Percentiles rank a stretch among this genome's conserved stretches.
Evolutionary conservation across 2,113 vertebrate species (phyloP).

Genomic region (Chloropsis hardwickii): DNA sequence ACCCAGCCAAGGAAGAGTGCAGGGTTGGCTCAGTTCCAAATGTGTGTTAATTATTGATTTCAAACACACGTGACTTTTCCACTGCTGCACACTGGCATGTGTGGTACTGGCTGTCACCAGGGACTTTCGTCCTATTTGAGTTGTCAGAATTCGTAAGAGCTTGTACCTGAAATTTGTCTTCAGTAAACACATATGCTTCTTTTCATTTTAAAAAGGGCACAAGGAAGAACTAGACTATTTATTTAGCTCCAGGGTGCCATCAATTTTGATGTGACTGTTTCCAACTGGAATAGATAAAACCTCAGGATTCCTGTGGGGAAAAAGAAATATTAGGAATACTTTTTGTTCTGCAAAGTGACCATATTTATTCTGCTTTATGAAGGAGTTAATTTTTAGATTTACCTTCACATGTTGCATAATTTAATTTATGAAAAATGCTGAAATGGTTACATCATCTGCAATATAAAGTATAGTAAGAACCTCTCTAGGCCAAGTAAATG

Average conservation of each 20-base stretch:
- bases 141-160: slow-evolving; percentile 34
- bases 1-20: background rate
- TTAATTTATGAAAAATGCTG: background rate
- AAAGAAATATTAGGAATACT: background rate
- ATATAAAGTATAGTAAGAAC: background rate
- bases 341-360: slow-evolving; percentile 43
- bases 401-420: background rate
- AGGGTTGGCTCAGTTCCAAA: background rate
- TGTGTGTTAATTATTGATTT: background rate
- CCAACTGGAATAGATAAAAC: background rate
- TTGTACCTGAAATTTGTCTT: background rate
- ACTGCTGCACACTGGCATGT: background rate
- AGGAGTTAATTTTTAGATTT: background rate
- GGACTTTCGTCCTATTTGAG: background rate
- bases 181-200: background rate
- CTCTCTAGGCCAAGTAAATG: background rate
- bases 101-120: background rate
- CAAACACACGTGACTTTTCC: background rate
- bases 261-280: slow-evolving; percentile 1
- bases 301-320: background rate
- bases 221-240: background rate
- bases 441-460: background rate
- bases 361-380: background rate
- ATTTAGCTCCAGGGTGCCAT: background rate
- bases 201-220: slow-evolving; percentile 26